A percentile compares a stretch with the other conserved stretches of the same genome.
Conservation (phyloP, 2,888 invertebrate genomes). For the Heliconius erato region DNA sequence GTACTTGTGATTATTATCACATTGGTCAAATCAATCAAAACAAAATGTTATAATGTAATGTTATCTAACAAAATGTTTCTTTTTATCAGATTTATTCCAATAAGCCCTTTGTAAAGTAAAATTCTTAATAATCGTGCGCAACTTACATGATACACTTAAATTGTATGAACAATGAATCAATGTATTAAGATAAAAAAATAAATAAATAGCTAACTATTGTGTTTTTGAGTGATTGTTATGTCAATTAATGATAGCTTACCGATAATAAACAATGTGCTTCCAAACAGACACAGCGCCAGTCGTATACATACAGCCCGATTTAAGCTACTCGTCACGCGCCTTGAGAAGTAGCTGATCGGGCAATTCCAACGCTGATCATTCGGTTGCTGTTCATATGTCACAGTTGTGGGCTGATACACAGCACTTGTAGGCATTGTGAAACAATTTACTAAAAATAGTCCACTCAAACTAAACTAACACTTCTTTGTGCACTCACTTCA, state of each 20-base stretch:
- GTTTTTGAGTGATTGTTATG: neutral
- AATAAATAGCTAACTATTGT: neutral
- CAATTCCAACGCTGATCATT: slow-evolving; percentile 85
- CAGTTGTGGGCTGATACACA: slow-evolving; percentile 92
- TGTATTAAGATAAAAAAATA: neutral
- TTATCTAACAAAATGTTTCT: neutral
- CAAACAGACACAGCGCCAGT: slow-evolving; percentile 76
- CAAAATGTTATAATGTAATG: too few relatives aligned
- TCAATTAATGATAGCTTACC: slow-evolving; percentile 1
- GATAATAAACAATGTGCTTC: slow-evolving; percentile 68
- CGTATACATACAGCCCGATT: slow-evolving; percentile 78
- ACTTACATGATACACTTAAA: neutral
- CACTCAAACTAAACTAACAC: slow-evolving; percentile 44
- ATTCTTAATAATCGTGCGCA: neutral
- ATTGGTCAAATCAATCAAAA: neutral
- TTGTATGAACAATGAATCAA: neutral
- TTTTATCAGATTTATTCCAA: neutral
- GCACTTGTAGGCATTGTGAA: slow-evolving; percentile 89
- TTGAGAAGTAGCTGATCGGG: slow-evolving; percentile 85
- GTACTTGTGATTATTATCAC: neutral
- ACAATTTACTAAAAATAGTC: slow-evolving; percentile 51
- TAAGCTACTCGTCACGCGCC: slow-evolving; percentile 81
- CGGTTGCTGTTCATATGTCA: slow-evolving; percentile 89
- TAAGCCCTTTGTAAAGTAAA: neutral
- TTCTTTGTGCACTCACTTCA: slow-evolving; percentile 51